Base-by-base conservation (phyloP, 1,140 invertebrate species). In the Sycophaga agraensis region DNA sequence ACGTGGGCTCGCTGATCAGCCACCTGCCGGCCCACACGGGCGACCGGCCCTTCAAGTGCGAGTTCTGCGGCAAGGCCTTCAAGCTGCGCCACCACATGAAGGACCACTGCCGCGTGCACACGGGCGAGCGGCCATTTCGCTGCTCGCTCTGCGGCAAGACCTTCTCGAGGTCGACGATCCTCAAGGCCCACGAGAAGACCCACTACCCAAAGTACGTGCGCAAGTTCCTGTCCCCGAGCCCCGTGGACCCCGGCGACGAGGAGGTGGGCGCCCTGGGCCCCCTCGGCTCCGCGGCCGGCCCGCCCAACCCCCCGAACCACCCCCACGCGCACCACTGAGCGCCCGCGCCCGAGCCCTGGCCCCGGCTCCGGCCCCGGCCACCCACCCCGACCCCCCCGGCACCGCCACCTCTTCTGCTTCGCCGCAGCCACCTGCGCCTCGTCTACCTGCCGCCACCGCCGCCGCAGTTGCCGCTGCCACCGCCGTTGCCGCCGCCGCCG, bases 31-130 rank as follows among this genome's bases (percentile, higher is more conserved):
- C 91, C 50, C 93, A 95, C 78, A 94, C 92, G 50, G 92, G 91
- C 57, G 91, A 94, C 73, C 81, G 91, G 70, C 92, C 91, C 37
- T 93, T 93, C 78, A 93, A 93, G 81, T 94, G 92, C 83, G 91
- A 93, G 78, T 92, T 92, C 82, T 93, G 92, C 78, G 91, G 91
- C 57, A 93, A 93, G 81, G 90, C 91, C 62, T 94, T 94, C 83
- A 94, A 94, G 76, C 79, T 93, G 66, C 84, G 92, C 45, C 91
- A 94, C 76, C 92, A 94, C 81, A 93, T 95, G 92, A 94, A 93
- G 81, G 92, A 94, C 80, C 92, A 94, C 79, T 93, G 91, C 81
- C 87, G 91, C 70, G 92, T 94, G 53, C 92, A 94, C 77, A 94
- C 92, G 68, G 93, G 92, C 51, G 93, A 94, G 77, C 84, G 92